Evolutionary conservation across 2,888 invertebrate species (phyloP).

Genomic region (Hemicrepidius hirtus): DNA sequence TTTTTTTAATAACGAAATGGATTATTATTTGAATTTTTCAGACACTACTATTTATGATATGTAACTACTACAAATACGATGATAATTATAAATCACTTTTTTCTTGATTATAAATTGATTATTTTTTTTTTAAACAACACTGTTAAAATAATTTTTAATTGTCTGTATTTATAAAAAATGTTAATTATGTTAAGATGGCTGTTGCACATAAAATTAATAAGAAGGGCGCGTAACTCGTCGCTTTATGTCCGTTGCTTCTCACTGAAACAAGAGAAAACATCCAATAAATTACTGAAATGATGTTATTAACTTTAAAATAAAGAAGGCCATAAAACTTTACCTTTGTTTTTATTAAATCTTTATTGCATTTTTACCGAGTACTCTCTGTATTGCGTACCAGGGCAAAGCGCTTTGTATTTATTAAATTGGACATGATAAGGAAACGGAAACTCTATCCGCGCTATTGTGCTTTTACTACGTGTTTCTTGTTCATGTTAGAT

Average conservation of each 20-base stretch:
- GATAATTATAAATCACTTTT: conserved; percentile 27
- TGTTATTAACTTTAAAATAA: not conserved
- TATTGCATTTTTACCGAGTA: not conserved
- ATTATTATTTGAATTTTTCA: not conserved
- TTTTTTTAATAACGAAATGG: not conserved
- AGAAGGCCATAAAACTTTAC: not conserved
- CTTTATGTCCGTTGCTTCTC: conserved; percentile 44
- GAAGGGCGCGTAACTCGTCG: conserved; percentile 2
- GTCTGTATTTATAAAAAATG: too few species aligned
- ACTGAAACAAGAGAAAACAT: conserved; percentile 47
- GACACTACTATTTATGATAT: conserved; percentile 19
- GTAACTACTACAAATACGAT: conserved; percentile 25
- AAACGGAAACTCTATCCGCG: too few species aligned
- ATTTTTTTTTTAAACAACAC: conserved; percentile 25
- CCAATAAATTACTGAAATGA: conserved; percentile 17
- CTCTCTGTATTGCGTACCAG: not conserved
- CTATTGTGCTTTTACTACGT: too few species aligned
- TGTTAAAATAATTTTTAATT: conserved; percentile 24
- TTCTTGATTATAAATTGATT: conserved; percentile 10
- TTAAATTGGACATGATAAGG: not conserved
- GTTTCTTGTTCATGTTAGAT: too few species aligned
- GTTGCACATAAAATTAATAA: conserved; percentile 30
- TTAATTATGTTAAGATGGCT: conserved; percentile 22
- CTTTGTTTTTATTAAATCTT: conserved; percentile 7
- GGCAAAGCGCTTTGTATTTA: not conserved